Base-by-base conservation (phyloP, 1,140 invertebrate genomes). In the Brachionus plicatilis region DNA sequence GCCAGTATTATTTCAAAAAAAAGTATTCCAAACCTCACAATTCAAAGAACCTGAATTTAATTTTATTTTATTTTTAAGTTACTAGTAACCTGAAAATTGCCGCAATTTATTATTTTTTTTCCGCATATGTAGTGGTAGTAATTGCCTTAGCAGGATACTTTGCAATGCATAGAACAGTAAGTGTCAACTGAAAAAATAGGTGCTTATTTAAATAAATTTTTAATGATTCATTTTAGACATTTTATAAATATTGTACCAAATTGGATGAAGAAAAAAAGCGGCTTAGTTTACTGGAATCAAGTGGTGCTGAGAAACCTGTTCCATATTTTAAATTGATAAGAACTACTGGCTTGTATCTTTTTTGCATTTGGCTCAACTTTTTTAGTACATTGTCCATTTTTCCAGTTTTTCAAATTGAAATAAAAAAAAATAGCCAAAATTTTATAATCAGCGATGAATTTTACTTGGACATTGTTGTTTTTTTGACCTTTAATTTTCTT, bases 341-440 rank as follows among this genome's bases (percentile, higher is more conserved):
- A 76, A 50, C 11, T 53, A 50, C 43, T 24, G 43, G 72, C 4
- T 8, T 82, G 2, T 45, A 82, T 41, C 24, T 82, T n/a, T 82
- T 82, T 45, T 82, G 79, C 24, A 82, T 82, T 47, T 82, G 79
- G 79, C 41, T 82, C 11, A 82, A 82, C 45, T 82, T 82, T 82
- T 82, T 82, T 27, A 65, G 53, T n/a, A 82, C 53, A 3, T 14
- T 82, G 12, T 17, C 50, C 53, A 65, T 82, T 65, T 82, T 65
- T 68, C 79, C 79, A n/a, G 79, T 82, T 12, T 82, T 65, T 29
- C 37, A 65, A 29, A 29, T 82, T 12, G 17, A 43, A 45, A 65
- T 80, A 27, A 78, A 75, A 75, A 75, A 75, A 14, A 33, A 60
- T 43, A 60, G 29, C 43, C n/a, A 27, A 60, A 17, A 82, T 68